phyloP scores from a whole-genome alignment of 2,888 invertebrate species.

The Drepana falcataria region DNA sequence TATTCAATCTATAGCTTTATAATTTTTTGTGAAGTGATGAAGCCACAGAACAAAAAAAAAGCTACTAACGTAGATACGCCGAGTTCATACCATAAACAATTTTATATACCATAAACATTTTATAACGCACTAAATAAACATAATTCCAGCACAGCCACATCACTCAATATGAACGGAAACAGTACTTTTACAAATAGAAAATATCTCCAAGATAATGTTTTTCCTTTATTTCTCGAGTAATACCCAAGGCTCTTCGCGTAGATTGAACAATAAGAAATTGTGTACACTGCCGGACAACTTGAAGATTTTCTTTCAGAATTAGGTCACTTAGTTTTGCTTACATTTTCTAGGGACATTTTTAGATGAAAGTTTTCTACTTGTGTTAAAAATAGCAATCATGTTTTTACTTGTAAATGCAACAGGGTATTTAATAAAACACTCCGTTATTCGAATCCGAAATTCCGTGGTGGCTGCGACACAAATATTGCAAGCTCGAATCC shows the following conservation, averaged over 20 bases:
- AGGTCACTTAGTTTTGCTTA: slow-evolving; percentile 19
- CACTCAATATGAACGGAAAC: background rate
- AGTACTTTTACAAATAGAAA: slow-evolving; percentile 1
- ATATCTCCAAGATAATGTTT: background rate
- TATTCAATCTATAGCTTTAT: too few relatives aligned
- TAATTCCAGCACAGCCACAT: background rate
- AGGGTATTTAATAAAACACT: too few relatives aligned
- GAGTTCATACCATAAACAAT: background rate
- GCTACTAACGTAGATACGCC: too few relatives aligned
- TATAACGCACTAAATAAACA: background rate
- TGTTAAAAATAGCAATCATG: too few relatives aligned
- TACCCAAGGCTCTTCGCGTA: slow-evolving; percentile 10
- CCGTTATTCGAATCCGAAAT: too few relatives aligned
- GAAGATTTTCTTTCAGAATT: slow-evolving; percentile 16
- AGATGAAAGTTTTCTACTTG: slow-evolving; percentile 9
- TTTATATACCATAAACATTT: background rate
- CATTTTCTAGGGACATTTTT: slow-evolving; percentile 3
- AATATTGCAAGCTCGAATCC: too few relatives aligned
- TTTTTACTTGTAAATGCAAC: too few relatives aligned
- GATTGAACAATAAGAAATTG: slow-evolving; percentile 15
- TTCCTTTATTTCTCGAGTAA: slow-evolving; percentile 1
- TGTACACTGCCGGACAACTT: slow-evolving; percentile 6
- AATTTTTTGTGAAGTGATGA: background rate
- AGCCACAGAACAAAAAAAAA: background rate
- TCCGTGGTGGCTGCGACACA: too few relatives aligned